Evolutionary conservation across 2,888 invertebrate genomes (phyloP), one percentile per base, ranked within the genome.

Genomic region (Sepioteuthis lessoniana): DNA sequence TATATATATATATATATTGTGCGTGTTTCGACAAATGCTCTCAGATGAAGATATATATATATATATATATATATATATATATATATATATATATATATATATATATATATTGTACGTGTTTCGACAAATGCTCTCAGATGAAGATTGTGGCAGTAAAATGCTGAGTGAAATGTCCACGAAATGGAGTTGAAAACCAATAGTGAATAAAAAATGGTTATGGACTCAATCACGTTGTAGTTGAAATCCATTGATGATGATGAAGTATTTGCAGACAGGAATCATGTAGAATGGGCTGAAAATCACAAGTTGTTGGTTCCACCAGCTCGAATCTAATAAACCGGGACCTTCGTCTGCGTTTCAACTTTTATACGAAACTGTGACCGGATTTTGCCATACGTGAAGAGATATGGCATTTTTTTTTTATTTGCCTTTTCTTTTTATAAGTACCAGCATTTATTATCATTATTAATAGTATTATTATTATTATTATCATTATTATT

Each of bases 311-410:
- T 13, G 76, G 31, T n/a, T 16, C 35, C n/a, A 35, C n/a, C n/a
- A n/a, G n/a, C 76, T 76, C 76, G 16, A 16, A 76, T 76, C 76
- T 76, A 76, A n/a, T 76, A 76, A 76, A n/a, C 76, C 76, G n/a
- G 76, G 76, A 76, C n/a, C 76, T 16, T 76, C 76, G 10, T 35
- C 16, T 76, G 35, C n/a, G 76, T 76, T 76, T n/a, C 76, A 76
- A 76, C n/a, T 76, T 76, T 76, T 76, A 76, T 76, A 76, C 76
- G 76, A 76, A 76, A 76, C 76, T 76, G 76, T 16, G 76, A 76
- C 76, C n/a, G 76, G 76, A 76, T 76, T 76, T 76, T n/a, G 76
- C 76, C 76, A n/a, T n/a, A 76, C 76, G 31, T n/a, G 76, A 76
- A 76, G 76, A 31, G 76, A 76, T 76, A 76, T 76, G 19, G n/a